Evolutionary conservation across 2,888 invertebrate species (phyloP).

Genomic region (Mamestra brassicae): DNA sequence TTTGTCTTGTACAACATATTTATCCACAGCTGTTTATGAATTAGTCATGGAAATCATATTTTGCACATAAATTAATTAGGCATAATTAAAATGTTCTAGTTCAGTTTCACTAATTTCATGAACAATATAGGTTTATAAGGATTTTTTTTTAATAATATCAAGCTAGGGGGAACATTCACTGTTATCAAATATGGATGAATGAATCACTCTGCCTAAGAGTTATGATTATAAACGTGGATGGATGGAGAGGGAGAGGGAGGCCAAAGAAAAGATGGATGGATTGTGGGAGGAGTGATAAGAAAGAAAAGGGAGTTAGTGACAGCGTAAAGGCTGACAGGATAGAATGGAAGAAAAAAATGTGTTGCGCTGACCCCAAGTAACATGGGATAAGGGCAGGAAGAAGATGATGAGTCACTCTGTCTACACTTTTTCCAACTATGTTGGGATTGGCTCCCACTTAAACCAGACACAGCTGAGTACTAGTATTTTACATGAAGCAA

Average conservation of each 20-base stretch:
- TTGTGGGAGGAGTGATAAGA: no score
- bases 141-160: no score
- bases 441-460: not conserved
- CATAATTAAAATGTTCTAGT: slow-evolving; percentile 13
- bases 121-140: not conserved
- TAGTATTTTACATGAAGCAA: not conserved
- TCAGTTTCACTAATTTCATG: slow-evolving; percentile 2
- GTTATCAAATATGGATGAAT: not conserved
- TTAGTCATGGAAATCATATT: slow-evolving; percentile 60
- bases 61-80: slow-evolving; percentile 4
- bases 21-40: slow-evolving; percentile 92
- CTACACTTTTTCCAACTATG: no score
- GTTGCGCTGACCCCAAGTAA: no score
- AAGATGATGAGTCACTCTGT: no score
- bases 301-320: no score
- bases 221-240: no score
- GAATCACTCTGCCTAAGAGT: not conserved
- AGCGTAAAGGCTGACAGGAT: no score
- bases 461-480: not conserved
- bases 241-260: no score
- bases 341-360: no score
- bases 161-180: not conserved
- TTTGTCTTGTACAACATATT: slow-evolving; percentile 93
- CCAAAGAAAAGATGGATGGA: no score
- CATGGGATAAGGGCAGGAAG: no score